These are phyloP conservation scores for Rhynchophorus ferrugineus DNA, from an alignment of 1,140 invertebrate genomes.

Conservation along the genomic window DNA sequence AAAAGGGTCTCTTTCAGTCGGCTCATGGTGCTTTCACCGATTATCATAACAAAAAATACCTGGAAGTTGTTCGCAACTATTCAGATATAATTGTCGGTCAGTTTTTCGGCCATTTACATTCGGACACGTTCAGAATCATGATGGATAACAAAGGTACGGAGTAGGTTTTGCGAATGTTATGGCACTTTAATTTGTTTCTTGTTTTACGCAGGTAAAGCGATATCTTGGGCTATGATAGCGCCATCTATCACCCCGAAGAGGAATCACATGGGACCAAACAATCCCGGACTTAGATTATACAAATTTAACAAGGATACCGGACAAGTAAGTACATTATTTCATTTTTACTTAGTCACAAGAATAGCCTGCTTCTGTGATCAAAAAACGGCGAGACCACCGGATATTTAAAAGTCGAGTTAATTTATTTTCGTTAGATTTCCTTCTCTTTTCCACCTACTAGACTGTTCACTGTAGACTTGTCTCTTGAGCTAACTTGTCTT, in stretches of 20 bases:
- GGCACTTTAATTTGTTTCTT: background rate
- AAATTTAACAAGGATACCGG: slow-evolving; percentile 80
- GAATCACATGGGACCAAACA: slow-evolving; percentile 64
- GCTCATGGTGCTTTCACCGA: slow-evolving; percentile 52
- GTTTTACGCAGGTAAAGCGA: slow-evolving; percentile 55
- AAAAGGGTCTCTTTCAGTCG: slow-evolving; percentile 50
- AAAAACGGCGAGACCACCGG: background rate
- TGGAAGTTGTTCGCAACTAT: slow-evolving; percentile 64
- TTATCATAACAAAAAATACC: slow-evolving; percentile 61
- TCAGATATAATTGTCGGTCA: slow-evolving; percentile 77
- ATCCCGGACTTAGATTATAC: slow-evolving; percentile 81
- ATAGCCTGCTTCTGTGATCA: too few relatives aligned
- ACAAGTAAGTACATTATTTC: slow-evolving; percentile 50
- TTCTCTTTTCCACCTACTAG: too few relatives aligned
- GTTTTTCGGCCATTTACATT: slow-evolving; percentile 88
- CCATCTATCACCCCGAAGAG: slow-evolving; percentile 79
- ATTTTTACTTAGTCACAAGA: too few relatives aligned
- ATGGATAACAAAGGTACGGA: slow-evolving; percentile 63
- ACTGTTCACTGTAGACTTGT: too few relatives aligned
- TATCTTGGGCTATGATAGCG: slow-evolving; percentile 77
- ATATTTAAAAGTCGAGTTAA: background rate
- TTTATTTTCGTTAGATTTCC: background rate
- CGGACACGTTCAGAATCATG: slow-evolving; percentile 80
- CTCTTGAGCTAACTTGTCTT: too few relatives aligned
- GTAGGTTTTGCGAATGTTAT: background rate